A percentile compares a stretch with the other conserved stretches of the same genome.
phyloP scores from a whole-genome alignment of 2,113 vertebrate species.

The Microcebus tavaratra region DNA sequence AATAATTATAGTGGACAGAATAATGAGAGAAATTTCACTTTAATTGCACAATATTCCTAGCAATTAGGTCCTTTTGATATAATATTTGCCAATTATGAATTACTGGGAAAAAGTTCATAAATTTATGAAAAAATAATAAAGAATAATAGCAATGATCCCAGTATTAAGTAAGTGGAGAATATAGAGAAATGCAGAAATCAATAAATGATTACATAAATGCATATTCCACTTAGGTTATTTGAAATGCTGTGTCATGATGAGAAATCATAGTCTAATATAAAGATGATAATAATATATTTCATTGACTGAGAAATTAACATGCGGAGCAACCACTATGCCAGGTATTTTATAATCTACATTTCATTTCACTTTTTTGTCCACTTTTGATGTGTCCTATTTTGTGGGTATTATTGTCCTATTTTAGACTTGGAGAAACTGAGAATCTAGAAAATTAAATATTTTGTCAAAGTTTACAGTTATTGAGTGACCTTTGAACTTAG shows the following conservation, averaged over 20 bases:
- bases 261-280: not conserved
- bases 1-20: not conserved
- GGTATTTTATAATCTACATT: not conserved
- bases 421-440: not conserved
- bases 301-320: not conserved
- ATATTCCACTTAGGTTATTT: not conserved
- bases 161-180: not conserved
- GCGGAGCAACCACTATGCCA: not conserved
- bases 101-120: not conserved
- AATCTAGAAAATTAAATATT: not conserved
- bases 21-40: not conserved
- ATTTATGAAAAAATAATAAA: not conserved
- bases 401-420: not conserved
- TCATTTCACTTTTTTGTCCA: not conserved
- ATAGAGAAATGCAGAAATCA: not conserved
- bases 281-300: not conserved
- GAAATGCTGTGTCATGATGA: not conserved
- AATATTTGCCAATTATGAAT: not conserved
- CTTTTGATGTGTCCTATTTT: not conserved
- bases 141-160: not conserved
- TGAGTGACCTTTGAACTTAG: not conserved
- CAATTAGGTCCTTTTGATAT: not conserved
- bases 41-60: not conserved
- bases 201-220: not conserved
- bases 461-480: not conserved